Evolutionary conservation across 2,888 invertebrate genomes (phyloP).

Genomic region (Allygus modestus): DNA sequence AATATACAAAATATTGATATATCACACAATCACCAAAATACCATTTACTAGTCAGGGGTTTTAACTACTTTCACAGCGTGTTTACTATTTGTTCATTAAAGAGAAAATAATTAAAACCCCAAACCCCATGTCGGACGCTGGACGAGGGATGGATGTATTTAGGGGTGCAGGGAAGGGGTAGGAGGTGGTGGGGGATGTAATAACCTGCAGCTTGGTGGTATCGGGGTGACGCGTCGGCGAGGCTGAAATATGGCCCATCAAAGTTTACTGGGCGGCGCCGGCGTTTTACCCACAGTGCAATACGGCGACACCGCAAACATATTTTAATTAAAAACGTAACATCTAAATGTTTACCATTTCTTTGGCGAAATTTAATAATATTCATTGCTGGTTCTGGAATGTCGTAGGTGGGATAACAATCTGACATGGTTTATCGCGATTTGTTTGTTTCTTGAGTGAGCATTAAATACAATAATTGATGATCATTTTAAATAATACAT

Average conservation of each 20-base stretch:
- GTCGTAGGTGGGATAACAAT: too few species aligned
- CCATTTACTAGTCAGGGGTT: too few species aligned
- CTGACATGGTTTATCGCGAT: too few species aligned
- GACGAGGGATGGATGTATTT: background rate
- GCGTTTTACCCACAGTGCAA: slow-evolving; percentile 19
- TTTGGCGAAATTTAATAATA: background rate
- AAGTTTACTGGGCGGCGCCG: slow-evolving; percentile 41
- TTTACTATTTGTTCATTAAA: too few species aligned
- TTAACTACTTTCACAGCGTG: too few species aligned
- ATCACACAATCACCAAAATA: too few species aligned
- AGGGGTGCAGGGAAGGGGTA: background rate
- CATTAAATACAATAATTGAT: too few species aligned
- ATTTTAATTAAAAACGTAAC: slow-evolving; percentile 22
- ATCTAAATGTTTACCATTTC: background rate
- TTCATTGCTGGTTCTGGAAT: too few species aligned
- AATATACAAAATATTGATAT: too few species aligned
- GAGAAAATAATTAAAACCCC: too few species aligned
- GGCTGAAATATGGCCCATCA: slow-evolving; percentile 52
- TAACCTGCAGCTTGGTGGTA: background rate
- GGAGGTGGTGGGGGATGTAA: background rate
- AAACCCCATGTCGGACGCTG: background rate
- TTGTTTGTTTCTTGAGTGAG: too few species aligned
- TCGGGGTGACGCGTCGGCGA: slow-evolving; percentile 7
- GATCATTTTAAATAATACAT: too few species aligned
- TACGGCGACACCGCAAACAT: slow-evolving; percentile 21